Percentiles rank a stretch among this genome's conserved stretches.
Conservation (phyloP, 2,888 invertebrate species). For the Oxycera nigricornis region DNA sequence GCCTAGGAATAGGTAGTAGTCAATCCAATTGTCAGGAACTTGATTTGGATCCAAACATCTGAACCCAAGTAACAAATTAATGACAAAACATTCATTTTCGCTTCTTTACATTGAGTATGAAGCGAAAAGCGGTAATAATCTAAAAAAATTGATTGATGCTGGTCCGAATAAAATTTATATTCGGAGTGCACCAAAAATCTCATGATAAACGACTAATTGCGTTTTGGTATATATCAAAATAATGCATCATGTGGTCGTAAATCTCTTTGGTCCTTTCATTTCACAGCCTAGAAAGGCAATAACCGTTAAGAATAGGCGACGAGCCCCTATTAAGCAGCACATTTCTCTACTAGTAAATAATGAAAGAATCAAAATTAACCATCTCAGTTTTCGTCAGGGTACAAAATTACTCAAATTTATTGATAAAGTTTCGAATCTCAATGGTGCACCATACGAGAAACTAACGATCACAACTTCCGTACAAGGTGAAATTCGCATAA, state of each 20-base stretch:
- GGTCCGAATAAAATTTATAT: neutral
- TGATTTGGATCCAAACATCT: neutral
- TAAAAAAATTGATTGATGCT: neutral
- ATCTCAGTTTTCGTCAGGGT: too few species aligned
- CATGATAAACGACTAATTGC: neutral
- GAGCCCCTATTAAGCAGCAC: too few species aligned
- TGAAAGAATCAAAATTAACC: too few species aligned
- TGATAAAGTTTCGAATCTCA: neutral
- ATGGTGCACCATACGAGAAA: neutral
- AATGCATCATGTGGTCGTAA: neutral
- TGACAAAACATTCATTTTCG: too few species aligned
- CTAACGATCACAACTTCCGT: neutral
- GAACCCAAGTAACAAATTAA: too few species aligned
- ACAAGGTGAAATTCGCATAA: neutral
- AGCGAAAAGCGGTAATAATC: neutral
- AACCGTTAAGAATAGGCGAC: too few species aligned
- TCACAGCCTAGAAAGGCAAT: too few species aligned
- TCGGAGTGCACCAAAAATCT: neutral
- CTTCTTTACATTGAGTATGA: too few species aligned
- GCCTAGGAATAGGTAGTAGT: neutral
- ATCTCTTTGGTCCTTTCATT: neutral
- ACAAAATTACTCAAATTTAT: too few species aligned
- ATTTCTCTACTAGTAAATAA: too few species aligned
- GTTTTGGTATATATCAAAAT: neutral
- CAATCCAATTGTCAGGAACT: neutral